Evolutionary conservation across 2,797 vertebrate genomes (phyloP).

Genomic region (Dendrocincla tyrannina): DNA sequence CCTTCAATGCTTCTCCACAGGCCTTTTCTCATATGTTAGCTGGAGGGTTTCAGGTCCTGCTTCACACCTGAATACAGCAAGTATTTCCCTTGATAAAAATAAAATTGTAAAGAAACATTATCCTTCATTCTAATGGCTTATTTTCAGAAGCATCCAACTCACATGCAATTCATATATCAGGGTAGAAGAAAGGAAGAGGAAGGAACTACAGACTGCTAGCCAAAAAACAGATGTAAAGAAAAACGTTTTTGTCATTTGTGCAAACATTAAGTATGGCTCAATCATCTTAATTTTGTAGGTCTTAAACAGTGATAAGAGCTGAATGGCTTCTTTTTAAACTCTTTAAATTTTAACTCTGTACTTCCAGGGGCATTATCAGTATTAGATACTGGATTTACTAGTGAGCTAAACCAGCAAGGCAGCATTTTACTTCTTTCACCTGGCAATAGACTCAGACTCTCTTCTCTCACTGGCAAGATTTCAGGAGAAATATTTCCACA

Average conservation of each 20-base stretch:
- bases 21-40: neutral
- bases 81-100: neutral
- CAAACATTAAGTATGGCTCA: neutral
- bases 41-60: neutral
- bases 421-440: neutral
- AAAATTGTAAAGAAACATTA: neutral
- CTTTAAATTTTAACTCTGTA: neutral
- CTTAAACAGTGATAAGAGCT: neutral
- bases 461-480: neutral
- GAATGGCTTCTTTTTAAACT: neutral
- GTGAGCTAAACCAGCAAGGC: neutral
- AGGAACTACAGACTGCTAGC: neutral
- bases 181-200: neutral
- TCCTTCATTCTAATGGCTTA: neutral
- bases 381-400: neutral
- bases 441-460: neutral
- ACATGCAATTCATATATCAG: rapidly evolving
- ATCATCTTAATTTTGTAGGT: neutral
- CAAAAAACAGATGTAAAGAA: neutral
- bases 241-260: neutral
- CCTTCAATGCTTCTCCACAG: neutral
- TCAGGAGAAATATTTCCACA: neutral
- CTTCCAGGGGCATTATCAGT: neutral
- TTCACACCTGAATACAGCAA: neutral
- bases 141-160: neutral